Conservation (phyloP, 2,797 vertebrate species). For the Sternarchorhynchus goeldii region DNA sequence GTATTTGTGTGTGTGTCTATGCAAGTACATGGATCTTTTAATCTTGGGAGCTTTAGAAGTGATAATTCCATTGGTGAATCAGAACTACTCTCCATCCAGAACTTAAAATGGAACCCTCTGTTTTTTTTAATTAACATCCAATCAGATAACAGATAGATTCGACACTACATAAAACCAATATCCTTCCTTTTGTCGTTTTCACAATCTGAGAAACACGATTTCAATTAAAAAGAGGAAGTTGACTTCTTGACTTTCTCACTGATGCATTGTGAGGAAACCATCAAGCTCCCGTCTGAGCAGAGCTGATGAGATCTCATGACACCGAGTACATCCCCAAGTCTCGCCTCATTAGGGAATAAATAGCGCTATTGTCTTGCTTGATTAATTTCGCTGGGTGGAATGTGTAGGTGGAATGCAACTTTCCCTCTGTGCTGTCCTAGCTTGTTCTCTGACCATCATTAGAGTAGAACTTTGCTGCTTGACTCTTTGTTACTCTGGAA, state of each 20-base stretch:
- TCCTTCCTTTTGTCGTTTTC: constrained; percentile 66
- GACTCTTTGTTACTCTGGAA: no score
- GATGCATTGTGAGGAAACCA: constrained; percentile 49
- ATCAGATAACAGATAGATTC: constrained; percentile 70
- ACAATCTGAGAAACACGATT: constrained; percentile 70
- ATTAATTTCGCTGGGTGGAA: constrained; percentile 63
- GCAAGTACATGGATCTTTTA: constrained; percentile 20
- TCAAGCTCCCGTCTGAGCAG: constrained; percentile 50
- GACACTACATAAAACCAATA: constrained; percentile 73
- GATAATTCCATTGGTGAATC: constrained; percentile 33
- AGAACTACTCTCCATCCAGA: constrained; percentile 27
- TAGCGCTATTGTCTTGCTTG: constrained; percentile 56
- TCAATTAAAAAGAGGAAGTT: constrained; percentile 68
- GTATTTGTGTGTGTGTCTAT: constrained; percentile 6
- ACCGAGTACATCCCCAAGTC: constrained; percentile 30
- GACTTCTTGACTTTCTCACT: constrained; percentile 50
- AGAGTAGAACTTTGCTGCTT: background rate
- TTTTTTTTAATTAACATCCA: constrained; percentile 74
- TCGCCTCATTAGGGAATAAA: constrained; percentile 65
- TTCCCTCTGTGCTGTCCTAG: background rate
- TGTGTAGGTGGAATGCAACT: constrained; percentile 18
- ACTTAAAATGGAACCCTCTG: constrained; percentile 59
- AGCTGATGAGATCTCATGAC: constrained; percentile 54
- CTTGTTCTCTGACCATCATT: background rate
- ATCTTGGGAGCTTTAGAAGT: constrained; percentile 28